Evolutionary conservation across 2,113 vertebrate genomes (phyloP).

Genomic region (Corvus cornix): DNA sequence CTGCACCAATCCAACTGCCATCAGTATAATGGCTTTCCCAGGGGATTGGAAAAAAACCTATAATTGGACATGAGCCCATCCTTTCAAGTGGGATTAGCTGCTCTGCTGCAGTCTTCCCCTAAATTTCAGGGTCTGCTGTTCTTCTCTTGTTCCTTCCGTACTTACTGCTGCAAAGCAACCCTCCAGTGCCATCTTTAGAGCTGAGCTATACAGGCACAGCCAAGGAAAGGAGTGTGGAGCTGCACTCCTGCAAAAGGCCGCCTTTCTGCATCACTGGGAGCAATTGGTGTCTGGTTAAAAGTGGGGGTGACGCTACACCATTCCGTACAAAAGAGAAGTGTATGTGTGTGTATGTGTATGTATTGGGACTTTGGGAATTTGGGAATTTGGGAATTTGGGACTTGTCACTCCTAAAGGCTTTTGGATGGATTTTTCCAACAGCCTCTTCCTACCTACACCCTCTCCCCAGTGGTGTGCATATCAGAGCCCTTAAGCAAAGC

Average conservation of each 20-base stretch:
- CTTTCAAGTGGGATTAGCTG: slow-evolving; percentile 33
- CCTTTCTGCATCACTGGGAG: fast-evolving
- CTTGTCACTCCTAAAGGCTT: background rate
- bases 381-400: background rate
- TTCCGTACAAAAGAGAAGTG: background rate
- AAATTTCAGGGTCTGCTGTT: background rate
- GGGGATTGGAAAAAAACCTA: slow-evolving; percentile 21
- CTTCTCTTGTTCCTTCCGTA: background rate
- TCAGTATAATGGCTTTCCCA: slow-evolving; percentile 51
- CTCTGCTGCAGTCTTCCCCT: background rate
- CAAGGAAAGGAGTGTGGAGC: background rate
- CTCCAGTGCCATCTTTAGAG: background rate
- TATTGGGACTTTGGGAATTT: background rate
- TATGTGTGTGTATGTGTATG: too few relatives aligned
- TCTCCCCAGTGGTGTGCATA: fast-evolving
- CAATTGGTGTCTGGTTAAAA: background rate
- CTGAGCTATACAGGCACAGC: background rate
- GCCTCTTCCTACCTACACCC: background rate
- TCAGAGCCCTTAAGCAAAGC: background rate
- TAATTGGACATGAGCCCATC: slow-evolving; percentile 27
- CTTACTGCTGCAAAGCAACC: background rate
- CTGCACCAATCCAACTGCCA: slow-evolving; percentile 36
- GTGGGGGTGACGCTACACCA: background rate
- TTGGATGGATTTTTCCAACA: background rate
- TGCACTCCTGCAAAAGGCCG: background rate